Conservation (phyloP, 2,113 vertebrate genomes). For the Merops nubicus region DNA sequence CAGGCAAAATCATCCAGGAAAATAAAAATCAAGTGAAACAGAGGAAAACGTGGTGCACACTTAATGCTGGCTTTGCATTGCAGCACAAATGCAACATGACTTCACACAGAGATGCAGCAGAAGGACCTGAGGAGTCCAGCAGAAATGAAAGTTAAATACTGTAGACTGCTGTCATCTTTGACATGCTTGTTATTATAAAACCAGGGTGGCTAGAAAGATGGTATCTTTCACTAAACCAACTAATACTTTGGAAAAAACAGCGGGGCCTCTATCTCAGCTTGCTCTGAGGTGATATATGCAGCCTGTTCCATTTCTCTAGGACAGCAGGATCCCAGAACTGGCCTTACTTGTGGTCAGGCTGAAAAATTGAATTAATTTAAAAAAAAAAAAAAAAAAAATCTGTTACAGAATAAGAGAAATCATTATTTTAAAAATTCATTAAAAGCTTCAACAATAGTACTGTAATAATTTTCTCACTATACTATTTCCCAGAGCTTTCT, state of each 20-base stretch:
- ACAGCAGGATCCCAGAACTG: background rate
- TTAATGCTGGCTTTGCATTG: fast-evolving
- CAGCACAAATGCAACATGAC: background rate
- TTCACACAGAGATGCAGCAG: background rate
- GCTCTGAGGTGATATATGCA: background rate
- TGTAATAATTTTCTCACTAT: background rate
- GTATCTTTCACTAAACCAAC: background rate
- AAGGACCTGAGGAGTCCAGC: background rate
- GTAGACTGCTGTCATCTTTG: background rate
- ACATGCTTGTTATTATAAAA: background rate
- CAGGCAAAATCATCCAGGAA: background rate
- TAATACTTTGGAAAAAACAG: background rate
- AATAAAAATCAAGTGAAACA: background rate
- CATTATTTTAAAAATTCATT: background rate
- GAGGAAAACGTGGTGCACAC: fast-evolving
- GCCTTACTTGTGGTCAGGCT: background rate
- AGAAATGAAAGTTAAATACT: background rate
- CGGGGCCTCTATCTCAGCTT: background rate
- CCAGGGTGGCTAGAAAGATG: background rate
- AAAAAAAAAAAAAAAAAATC: background rate
- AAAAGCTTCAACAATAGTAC: background rate
- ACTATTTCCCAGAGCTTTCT: background rate
- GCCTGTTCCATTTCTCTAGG: background rate
- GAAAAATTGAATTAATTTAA: background rate
- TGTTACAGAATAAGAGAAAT: background rate